These are phyloP conservation scores for Gadopsis bispinosus DNA, from an alignment of 2,797 vertebrate genomes.

Conservation along the genomic window DNA sequence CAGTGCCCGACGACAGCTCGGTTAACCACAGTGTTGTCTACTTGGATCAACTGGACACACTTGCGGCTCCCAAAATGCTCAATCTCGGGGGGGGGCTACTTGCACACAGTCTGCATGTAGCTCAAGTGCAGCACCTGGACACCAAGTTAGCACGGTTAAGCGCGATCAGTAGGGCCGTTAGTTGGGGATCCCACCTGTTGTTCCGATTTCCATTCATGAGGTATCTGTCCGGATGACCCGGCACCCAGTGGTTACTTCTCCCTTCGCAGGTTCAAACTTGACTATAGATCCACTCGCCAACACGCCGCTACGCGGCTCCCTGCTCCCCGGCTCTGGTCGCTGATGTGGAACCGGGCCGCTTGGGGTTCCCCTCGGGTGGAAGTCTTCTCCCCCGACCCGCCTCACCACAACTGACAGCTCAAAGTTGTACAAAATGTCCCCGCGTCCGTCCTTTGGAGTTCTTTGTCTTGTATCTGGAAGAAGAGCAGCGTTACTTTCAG, in stretches of 20 bases:
- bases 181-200: conserved; percentile 87
- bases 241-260: conserved; percentile 67
- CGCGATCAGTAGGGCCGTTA: conserved; percentile 5
- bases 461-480: neutral
- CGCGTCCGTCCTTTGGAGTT: neutral
- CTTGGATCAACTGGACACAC: neutral
- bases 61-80: too few relatives aligned
- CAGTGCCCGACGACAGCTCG: neutral
- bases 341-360: conserved; percentile 72
- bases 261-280: conserved; percentile 14
- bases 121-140: conserved; percentile 33
- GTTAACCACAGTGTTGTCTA: neutral
- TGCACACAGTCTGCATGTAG: conserved; percentile 35
- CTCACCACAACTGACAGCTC: conserved; percentile 51
- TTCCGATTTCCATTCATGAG: conserved; percentile 99
- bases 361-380: conserved; percentile 59
- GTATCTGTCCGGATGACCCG: conserved; percentile 86
- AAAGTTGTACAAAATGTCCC: conserved; percentile 35
- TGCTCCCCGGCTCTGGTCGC: conserved; percentile 43
- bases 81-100: too few relatives aligned
- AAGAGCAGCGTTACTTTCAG: neutral
- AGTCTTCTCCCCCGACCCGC: conserved; percentile 39
- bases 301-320: conserved; percentile 22
- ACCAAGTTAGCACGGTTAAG: conserved; percentile 11
- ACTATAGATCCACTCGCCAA: neutral